Evolutionary conservation across 2,797 vertebrate genomes (phyloP).

Genomic region (Oreonectes daqikongensis): DNA sequence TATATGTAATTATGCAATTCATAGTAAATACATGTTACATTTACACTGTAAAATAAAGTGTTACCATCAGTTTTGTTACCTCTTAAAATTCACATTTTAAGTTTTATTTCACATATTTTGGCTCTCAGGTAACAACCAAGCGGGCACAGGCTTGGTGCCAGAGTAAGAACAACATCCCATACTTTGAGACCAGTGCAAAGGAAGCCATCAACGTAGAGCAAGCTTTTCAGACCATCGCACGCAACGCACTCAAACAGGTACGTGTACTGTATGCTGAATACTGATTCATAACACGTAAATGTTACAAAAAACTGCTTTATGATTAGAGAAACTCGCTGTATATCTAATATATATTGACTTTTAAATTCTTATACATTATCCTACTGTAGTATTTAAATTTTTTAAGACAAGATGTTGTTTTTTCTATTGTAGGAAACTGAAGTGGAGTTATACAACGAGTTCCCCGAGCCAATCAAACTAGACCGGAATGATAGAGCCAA

Average conservation of each 20-base stretch:
- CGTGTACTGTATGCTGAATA: not conserved
- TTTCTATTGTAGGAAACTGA: conserved; percentile 88
- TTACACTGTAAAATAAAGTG: no score
- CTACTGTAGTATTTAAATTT: not conserved
- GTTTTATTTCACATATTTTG: not conserved
- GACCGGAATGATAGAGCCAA: conserved; percentile 94
- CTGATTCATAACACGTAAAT: no score
- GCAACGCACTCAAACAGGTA: conserved; percentile 99
- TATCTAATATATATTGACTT: not conserved
- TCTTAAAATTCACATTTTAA: not conserved
- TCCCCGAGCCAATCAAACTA: conserved; percentile 98
- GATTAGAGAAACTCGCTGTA: not conserved
- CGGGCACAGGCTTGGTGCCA: conserved; percentile 98
- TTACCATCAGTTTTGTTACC: no score
- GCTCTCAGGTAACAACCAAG: conserved; percentile 92
- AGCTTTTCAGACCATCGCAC: conserved; percentile 99
- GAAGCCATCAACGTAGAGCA: conserved; percentile 99
- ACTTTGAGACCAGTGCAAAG: conserved; percentile 99
- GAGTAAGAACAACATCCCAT: conserved; percentile 99
- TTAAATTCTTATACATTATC: not conserved
- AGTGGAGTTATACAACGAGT: conserved; percentile 99
- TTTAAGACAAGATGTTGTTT: not conserved
- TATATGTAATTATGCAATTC: no score
- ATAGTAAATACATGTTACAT: no score
- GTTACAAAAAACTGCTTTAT: no score